Base-by-base conservation (phyloP, 1,140 invertebrate species). In the Eumaeus atala region DNA sequence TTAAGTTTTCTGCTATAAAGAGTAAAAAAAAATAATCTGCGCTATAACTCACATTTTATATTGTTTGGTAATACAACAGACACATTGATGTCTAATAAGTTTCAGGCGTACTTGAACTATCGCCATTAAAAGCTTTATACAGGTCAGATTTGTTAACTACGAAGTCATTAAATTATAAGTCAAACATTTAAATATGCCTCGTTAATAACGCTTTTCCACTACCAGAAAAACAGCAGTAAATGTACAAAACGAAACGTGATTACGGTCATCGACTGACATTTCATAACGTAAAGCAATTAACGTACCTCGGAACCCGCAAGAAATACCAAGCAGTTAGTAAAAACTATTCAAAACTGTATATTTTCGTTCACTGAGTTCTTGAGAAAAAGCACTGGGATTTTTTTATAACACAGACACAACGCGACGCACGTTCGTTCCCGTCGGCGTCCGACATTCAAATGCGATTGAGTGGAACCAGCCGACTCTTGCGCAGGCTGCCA, bases 391-490 rank as follows among this genome's bases (percentile, higher is more conserved):
- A 70, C 61, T 61, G n/a, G 10, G 48, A 36, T 52, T 57, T 47
- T 60, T 57, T 36, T 48, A 17, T 56, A 28, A 50, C 16, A 47
- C 47, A 52, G 40, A 53, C 50, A 42, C 52, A 51, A 48, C 55
- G 55, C 40, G n/a, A n/a, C n/a, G 35, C 53, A 66, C 81, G 77
- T 73, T 62, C 59, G 68, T 33, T 40, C 59, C 56, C 54, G 33
- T 33, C 63, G 70, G 47, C 53, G 51, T 54, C 58, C 56, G 48
- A 51, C 33, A 70, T 60, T 63, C 67, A 82, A 84, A 84, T 84
- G 81, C 81, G 81, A n/a, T 69, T 77, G 65, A 81, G 72, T 84
- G 81, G 81, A 84, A 84, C 80, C 71, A 44, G 47, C 33, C 65
- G 56, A 71, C 78, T 70, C 77, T 62, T 51, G 78, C 78, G 81